These are phyloP conservation scores for Galbula dea DNA, from an alignment of 2,113 vertebrate species.

Conservation along the genomic window DNA sequence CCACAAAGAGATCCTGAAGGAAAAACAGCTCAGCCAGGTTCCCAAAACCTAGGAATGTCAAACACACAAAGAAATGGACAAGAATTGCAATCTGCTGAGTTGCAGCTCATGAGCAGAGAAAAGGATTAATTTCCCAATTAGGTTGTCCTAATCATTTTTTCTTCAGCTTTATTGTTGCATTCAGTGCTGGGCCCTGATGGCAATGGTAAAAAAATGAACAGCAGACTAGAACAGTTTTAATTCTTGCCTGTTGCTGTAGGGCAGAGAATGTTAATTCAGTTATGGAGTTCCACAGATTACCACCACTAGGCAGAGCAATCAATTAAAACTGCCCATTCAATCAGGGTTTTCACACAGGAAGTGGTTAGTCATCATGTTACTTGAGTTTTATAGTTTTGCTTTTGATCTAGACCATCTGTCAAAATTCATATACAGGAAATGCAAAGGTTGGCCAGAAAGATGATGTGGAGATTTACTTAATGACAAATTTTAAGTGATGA, in stretches of 20 bases:
- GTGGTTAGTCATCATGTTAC: not conserved
- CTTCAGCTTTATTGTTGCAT: not conserved
- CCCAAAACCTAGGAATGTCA: not conserved
- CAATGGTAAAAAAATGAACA: not conserved
- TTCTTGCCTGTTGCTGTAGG: not conserved
- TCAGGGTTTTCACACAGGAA: not conserved
- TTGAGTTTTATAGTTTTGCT: not conserved
- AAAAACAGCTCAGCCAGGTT: not conserved
- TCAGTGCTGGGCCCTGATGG: not conserved
- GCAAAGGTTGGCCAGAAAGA: not conserved
- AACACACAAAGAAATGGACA: not conserved
- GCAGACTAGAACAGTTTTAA: not conserved
- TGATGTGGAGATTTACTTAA: not conserved
- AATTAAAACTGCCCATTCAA: not conserved
- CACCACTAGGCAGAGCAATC: accelerated
- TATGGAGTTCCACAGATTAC: not conserved
- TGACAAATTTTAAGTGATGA: not conserved
- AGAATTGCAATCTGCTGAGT: not conserved
- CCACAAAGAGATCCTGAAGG: not conserved
- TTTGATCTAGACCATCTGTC: not conserved
- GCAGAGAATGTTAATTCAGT: not conserved
- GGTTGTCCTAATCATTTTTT: not conserved
- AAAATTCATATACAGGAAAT: not conserved
- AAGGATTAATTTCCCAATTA: not conserved
- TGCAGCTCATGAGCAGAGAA: not conserved